Percentiles rank a stretch among this genome's conserved stretches.
phyloP scores from a whole-genome alignment of 1,140 invertebrate species.

The Oryzaephilus surinamensis region DNA sequence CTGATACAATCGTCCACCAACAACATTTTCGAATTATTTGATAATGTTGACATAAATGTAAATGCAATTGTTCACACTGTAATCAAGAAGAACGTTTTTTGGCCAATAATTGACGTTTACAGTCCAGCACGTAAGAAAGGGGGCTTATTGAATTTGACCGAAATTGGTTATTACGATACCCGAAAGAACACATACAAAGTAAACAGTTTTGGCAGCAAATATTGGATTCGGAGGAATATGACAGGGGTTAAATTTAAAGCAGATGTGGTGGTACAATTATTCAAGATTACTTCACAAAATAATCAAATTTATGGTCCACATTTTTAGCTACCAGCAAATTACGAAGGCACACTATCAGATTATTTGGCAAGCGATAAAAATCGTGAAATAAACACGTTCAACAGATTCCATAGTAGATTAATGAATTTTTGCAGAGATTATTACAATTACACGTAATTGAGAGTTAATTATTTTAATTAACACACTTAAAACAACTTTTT shows the following conservation, averaged over 20 bases:
- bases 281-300: too few species aligned
- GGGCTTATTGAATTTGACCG: constrained; percentile 5
- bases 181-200: constrained; percentile 3
- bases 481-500: too few species aligned
- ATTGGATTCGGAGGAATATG: constrained; percentile 14
- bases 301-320: too few species aligned
- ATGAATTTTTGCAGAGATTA: constrained; percentile 46
- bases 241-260: constrained; percentile 11
- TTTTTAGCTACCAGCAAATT: too few species aligned
- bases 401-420: constrained; percentile 48
- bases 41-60: constrained; percentile 9
- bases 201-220: constrained; percentile 1
- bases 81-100: not conserved
- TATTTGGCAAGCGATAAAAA: constrained; percentile 41
- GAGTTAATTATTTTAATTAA: too few species aligned
- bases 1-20: constrained; percentile 1
- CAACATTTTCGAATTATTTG: constrained; percentile 1
- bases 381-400: constrained; percentile 49
- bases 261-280: constrained; percentile 13
- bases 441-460: constrained; percentile 54
- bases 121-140: constrained; percentile 13
- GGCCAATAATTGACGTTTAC: constrained; percentile 13
- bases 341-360: constrained; percentile 41
- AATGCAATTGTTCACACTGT: constrained; percentile 11
- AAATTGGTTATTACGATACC: constrained; percentile 7